These are phyloP conservation scores for Catharus bicknelli DNA, from an alignment of 2,113 vertebrate genomes.

Conservation along the genomic window DNA sequence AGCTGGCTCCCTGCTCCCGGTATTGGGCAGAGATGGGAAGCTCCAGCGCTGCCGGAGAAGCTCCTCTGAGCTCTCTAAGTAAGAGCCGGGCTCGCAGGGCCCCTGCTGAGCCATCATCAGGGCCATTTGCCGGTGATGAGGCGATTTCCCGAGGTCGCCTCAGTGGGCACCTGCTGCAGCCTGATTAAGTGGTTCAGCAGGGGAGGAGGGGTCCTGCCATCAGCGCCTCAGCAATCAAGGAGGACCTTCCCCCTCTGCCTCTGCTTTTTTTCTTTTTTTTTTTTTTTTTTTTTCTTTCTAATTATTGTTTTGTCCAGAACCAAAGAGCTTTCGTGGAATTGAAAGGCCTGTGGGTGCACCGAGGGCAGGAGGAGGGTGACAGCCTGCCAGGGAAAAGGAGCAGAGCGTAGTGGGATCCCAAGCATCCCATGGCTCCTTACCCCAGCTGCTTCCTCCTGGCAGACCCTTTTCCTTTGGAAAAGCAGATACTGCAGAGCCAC, in stretches of 20 bases:
- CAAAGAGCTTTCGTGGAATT: background rate
- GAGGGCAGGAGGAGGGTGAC: background rate
- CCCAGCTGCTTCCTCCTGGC: background rate
- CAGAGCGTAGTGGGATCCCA: background rate
- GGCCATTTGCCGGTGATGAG: constrained; percentile 40
- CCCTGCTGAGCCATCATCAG: constrained; percentile 9
- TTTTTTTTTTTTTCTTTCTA: background rate
- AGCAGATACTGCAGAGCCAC: background rate
- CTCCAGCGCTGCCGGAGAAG: background rate
- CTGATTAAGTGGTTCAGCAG: constrained; percentile 43
- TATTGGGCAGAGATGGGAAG: rapidly evolving
- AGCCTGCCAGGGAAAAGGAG: background rate
- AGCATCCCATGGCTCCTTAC: rapidly evolving
- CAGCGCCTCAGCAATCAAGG: constrained; percentile 24
- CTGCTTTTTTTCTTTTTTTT: background rate
- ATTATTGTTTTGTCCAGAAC: background rate
- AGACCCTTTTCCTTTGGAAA: background rate
- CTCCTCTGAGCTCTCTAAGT: background rate
- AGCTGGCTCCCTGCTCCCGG: background rate
- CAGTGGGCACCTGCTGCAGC: background rate
- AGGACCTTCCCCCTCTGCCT: background rate
- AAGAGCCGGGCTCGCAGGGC: background rate
- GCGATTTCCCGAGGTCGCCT: background rate
- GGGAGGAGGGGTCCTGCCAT: constrained; percentile 9
- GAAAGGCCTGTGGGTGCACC: background rate